A percentile compares a stretch with the other conserved stretches of the same genome.
These are phyloP conservation scores for Drosophila mimetica DNA, from an alignment of 2,888 invertebrate genomes.

Conservation along the genomic window DNA sequence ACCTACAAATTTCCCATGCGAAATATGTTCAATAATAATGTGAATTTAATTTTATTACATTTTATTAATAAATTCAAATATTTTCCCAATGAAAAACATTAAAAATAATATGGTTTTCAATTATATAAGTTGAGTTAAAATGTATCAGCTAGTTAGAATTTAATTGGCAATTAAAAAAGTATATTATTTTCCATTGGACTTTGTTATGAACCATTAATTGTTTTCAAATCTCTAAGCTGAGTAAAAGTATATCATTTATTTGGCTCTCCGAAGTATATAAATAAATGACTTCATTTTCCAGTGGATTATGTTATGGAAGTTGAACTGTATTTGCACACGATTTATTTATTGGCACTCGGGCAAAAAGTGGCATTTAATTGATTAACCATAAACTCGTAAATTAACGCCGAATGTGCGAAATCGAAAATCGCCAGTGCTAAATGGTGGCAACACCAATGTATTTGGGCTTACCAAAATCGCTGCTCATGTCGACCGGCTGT, in stretches of 20 bases:
- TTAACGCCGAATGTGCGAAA: constrained; percentile 22
- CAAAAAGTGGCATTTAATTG: constrained; percentile 27
- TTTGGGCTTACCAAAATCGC: constrained; percentile 54
- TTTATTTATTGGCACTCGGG: constrained; percentile 15
- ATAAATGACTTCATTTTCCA: neutral
- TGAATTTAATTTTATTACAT: too few relatives aligned
- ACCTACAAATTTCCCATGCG: too few relatives aligned
- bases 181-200: too few relatives aligned
- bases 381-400: constrained; percentile 45
- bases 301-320: neutral
- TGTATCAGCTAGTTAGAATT: neutral
- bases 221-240: neutral
- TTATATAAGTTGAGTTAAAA: too few relatives aligned
- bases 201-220: neutral
- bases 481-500: constrained; percentile 42
- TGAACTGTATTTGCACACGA: constrained; percentile 11
- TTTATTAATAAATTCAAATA: too few relatives aligned
- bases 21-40: too few relatives aligned
- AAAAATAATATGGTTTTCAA: too few relatives aligned
- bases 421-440: constrained; percentile 11
- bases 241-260: neutral
- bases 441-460: neutral
- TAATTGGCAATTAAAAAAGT: neutral
- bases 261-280: neutral
- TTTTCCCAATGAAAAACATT: too few relatives aligned